Evolutionary conservation across 2,113 vertebrate genomes (phyloP).

Genomic region (Tachycineta bicolor): DNA sequence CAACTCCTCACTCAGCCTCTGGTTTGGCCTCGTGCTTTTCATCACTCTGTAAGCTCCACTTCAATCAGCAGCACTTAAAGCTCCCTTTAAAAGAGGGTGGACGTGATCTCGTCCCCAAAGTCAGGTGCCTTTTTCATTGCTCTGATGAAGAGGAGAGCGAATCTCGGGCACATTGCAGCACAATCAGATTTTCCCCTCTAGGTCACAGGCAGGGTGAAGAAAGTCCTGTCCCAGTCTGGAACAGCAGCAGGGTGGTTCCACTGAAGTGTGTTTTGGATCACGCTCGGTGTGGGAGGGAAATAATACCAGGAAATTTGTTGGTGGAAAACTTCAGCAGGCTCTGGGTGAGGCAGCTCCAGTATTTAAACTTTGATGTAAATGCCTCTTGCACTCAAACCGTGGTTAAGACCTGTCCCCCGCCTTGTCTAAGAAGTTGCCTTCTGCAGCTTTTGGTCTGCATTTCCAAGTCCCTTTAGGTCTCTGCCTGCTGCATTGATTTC

Average conservation of each 20-base stretch:
- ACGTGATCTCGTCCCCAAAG: neutral
- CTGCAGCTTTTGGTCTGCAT: neutral
- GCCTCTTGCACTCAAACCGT: neutral
- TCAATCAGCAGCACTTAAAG: neutral
- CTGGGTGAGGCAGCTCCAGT: neutral
- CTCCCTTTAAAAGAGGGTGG: neutral
- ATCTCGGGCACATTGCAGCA: fast-evolving
- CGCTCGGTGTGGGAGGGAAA: neutral
- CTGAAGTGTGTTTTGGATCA: fast-evolving
- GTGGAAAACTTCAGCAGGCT: neutral
- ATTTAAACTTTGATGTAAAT: neutral
- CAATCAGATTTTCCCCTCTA: neutral
- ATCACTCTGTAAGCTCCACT: neutral
- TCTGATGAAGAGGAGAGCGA: neutral
- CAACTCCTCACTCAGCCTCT: neutral
- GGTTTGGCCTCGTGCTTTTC: neutral
- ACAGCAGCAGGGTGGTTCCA: neutral
- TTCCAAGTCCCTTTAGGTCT: neutral
- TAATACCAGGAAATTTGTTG: neutral
- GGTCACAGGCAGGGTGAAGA: neutral
- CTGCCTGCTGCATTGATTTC: neutral
- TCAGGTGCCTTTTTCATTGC: neutral
- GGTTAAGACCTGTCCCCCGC: neutral
- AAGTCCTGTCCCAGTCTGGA: neutral
- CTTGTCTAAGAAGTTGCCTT: neutral